Conservation (phyloP, 1,140 invertebrate species). For the Brachystomella parvula region DNA sequence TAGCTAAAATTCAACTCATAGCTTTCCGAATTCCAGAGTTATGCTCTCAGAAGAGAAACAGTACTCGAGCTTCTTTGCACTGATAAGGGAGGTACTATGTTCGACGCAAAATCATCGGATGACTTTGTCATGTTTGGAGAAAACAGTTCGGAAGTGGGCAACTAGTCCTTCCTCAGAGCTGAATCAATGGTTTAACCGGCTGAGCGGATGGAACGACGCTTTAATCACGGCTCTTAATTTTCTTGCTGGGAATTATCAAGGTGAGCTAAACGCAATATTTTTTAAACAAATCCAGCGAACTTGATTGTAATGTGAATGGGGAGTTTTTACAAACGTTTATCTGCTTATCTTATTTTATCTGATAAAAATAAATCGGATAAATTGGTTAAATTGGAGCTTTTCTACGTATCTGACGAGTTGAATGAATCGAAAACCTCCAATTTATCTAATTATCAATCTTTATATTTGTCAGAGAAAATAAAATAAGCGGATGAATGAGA, state of each 20-base stretch:
- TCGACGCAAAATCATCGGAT: slow-evolving; percentile 73
- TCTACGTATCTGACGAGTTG: too few species aligned
- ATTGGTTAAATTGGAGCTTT: too few species aligned
- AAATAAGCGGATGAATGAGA: too few species aligned
- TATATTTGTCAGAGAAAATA: too few species aligned
- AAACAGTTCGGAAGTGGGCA: slow-evolving; percentile 68
- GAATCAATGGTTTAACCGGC: slow-evolving; percentile 68
- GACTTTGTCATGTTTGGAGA: slow-evolving; percentile 61
- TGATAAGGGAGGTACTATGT: slow-evolving; percentile 70
- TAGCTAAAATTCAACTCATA: slow-evolving; percentile 1
- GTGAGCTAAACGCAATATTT: slow-evolving; percentile 39
- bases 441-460: too few species aligned
- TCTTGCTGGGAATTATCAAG: slow-evolving; percentile 72
- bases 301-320: too few species aligned
- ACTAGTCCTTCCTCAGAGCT: slow-evolving; percentile 68
- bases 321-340: too few species aligned
- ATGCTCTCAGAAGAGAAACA: slow-evolving; percentile 36
- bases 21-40: slow-evolving; percentile 16
- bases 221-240: slow-evolving; percentile 76
- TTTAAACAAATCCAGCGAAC: too few species aligned
- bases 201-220: slow-evolving; percentile 66
- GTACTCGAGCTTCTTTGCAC: slow-evolving; percentile 68
- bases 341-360: too few species aligned
- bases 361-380: too few species aligned
- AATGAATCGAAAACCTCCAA: too few species aligned